Conservation (phyloP, 2,113 vertebrate genomes). For the Amazona vittata region DNA sequence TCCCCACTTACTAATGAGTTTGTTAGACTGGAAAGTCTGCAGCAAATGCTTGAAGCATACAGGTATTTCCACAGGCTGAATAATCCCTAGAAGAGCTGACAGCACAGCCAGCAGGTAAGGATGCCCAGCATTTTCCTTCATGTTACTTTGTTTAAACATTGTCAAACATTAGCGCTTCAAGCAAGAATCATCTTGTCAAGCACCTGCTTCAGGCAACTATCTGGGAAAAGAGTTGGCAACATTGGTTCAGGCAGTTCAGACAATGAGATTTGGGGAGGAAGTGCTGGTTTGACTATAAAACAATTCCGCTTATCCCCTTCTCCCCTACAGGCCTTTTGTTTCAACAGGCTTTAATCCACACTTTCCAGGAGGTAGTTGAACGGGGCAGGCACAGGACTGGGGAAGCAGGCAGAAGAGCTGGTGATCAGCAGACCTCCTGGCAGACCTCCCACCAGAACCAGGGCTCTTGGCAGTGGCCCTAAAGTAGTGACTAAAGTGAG, state of each 20-base stretch:
- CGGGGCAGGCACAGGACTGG: fast-evolving
- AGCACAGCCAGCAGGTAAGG: not conserved
- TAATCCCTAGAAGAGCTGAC: not conserved
- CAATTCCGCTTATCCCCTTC: not conserved
- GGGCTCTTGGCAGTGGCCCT: not conserved
- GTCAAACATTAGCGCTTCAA: not conserved
- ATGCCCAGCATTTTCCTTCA: not conserved
- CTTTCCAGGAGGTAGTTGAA: not conserved
- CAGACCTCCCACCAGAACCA: not conserved
- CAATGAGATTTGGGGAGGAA: not conserved
- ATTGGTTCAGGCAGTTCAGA: not conserved
- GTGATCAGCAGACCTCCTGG: not conserved
- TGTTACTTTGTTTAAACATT: not conserved
- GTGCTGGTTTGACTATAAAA: not conserved
- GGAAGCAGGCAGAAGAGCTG: not conserved
- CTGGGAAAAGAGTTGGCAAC: not conserved
- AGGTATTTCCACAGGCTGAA: not conserved
- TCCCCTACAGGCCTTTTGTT: not conserved
- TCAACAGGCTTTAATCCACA: not conserved
- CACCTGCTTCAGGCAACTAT: not conserved
- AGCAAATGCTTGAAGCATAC: not conserved
- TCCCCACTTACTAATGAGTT: not conserved
- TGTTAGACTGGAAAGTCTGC: not conserved
- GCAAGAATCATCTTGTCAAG: not conserved
- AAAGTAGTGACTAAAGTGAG: not conserved